Conservation (phyloP, 1,140 invertebrate genomes). For the Leptopilina clavipes region DNA sequence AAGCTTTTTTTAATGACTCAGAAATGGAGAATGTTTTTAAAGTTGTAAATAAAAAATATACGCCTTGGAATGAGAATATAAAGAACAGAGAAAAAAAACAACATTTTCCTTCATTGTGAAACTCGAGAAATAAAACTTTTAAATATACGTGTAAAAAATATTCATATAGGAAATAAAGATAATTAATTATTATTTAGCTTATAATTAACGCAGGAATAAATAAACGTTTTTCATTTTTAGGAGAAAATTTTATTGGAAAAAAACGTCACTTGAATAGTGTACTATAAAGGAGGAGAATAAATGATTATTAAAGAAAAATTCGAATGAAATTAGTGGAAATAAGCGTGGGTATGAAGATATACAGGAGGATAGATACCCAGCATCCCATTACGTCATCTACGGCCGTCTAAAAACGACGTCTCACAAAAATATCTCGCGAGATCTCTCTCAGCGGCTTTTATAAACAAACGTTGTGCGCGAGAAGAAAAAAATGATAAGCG, state of each 20-base stretch:
- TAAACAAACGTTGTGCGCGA: conserved; percentile 47
- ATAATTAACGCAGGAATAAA: too few relatives aligned
- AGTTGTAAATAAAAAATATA: not conserved
- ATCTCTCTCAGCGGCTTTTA: conserved; percentile 39
- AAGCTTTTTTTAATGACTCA: not conserved
- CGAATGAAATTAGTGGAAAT: not conserved
- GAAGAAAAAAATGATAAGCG: conserved; percentile 35
- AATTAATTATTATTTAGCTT: too few relatives aligned
- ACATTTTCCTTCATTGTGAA: not conserved
- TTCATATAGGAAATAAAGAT: too few relatives aligned
- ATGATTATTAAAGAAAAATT: not conserved
- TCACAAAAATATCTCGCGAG: conserved; percentile 58
- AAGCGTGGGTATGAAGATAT: conserved; percentile 12
- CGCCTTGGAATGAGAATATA: not conserved
- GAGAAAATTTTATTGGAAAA: too few relatives aligned
- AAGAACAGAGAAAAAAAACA: not conserved
- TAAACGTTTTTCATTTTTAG: not conserved
- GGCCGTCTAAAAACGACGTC: conserved; percentile 60
- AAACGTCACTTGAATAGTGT: not conserved
- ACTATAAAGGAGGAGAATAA: not conserved
- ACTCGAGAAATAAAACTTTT: not conserved
- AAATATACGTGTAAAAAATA: too few relatives aligned
- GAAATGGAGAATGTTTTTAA: not conserved
- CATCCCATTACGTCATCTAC: conserved; percentile 58
- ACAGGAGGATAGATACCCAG: conserved; percentile 42